Conservation (phyloP, 2,113 vertebrate genomes). For the Pseudorectes ferrugineus region DNA sequence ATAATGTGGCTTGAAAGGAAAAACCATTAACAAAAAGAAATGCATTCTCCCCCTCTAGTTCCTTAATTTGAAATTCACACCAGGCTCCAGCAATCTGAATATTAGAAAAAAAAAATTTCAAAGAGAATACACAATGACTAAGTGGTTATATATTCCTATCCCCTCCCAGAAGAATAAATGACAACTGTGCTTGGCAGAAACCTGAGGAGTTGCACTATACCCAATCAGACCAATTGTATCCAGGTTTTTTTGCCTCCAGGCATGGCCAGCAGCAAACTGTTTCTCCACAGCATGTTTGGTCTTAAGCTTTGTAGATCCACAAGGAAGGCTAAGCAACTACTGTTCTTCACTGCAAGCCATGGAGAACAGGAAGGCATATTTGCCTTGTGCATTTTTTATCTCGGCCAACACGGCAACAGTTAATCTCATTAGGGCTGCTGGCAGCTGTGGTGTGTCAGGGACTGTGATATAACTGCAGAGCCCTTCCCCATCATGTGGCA, state of each 20-base stretch:
- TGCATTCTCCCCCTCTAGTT: constrained; percentile 1
- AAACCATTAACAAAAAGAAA: constrained; percentile 58
- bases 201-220: neutral
- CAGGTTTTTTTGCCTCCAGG: neutral
- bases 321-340: neutral
- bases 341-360: neutral
- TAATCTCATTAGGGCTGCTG: neutral
- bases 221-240: neutral
- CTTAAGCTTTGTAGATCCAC: neutral
- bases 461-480: neutral
- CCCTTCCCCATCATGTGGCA: neutral
- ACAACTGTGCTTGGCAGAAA: neutral
- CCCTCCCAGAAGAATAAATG: constrained; percentile 22
- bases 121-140: constrained; percentile 28
- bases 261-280: neutral
- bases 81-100: constrained; percentile 38
- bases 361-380: neutral
- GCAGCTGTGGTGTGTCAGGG: neutral
- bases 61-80: constrained; percentile 43
- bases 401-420: neutral
- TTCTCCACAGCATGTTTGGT: neutral
- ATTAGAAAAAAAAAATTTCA: neutral
- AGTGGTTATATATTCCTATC: neutral
- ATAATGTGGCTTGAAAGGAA: constrained; percentile 50
- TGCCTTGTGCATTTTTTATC: neutral